These are phyloP conservation scores for Diadema setosum DNA, from an alignment of 35 echinoderm and acorn worm genomes.

Conservation along the genomic window DNA sequence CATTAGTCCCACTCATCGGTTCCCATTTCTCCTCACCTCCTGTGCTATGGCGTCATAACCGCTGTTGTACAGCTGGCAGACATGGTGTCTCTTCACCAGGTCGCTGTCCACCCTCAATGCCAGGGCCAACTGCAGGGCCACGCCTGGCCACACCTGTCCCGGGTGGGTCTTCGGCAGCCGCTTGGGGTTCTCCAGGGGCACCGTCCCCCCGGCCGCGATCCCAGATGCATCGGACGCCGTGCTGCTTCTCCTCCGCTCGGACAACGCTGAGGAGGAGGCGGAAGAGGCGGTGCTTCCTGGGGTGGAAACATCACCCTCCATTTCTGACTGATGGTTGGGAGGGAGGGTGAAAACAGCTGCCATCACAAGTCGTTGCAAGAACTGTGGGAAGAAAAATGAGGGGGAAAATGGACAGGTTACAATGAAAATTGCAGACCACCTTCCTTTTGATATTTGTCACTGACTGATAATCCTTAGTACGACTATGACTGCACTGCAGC, in stretches of 20 bases:
- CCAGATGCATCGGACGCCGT: neutral
- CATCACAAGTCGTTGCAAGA: conserved; percentile 56
- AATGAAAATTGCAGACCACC: too few species aligned
- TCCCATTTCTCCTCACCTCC: conserved; percentile 51
- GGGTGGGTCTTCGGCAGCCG: conserved; percentile 51
- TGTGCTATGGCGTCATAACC: conserved; percentile 90
- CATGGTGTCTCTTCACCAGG: conserved; percentile 74
- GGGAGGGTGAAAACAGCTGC: conserved; percentile 59
- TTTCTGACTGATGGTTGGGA: conserved; percentile 51
- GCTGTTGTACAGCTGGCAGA: conserved; percentile 82
- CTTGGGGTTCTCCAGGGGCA: conserved; percentile 5
- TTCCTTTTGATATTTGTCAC: too few species aligned
- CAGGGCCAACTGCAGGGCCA: conserved; percentile 69
- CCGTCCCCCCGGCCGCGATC: neutral
- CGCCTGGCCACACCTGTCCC: conserved; percentile 66
- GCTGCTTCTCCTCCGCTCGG: neutral
- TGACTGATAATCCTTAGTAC: too few species aligned
- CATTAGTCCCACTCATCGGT: too few species aligned
- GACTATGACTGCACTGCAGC: too few species aligned
- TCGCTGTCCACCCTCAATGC: conserved; percentile 69
- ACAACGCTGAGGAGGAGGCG: too few species aligned
- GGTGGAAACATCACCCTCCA: too few species aligned
- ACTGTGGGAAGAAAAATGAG: conserved; percentile 32
- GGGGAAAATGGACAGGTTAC: too few species aligned
- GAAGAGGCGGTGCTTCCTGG: neutral